Evolutionary conservation across 1,140 invertebrate genomes (phyloP).

Genomic region (Drosophila pachea): DNA sequence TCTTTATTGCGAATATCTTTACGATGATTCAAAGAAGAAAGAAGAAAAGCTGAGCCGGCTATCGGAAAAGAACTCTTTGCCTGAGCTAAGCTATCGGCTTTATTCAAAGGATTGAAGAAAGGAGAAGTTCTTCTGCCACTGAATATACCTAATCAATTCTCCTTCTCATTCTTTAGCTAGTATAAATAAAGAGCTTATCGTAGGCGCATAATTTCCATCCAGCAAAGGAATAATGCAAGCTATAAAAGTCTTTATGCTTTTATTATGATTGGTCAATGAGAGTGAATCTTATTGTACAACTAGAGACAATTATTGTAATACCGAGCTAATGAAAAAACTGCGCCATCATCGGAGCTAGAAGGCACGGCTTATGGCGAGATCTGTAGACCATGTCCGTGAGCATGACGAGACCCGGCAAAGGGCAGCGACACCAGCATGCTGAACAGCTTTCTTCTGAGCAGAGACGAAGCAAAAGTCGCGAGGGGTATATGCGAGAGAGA

Average conservation of each 20-base stretch:
- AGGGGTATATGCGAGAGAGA: not conserved
- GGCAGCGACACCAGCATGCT: conserved; percentile 67
- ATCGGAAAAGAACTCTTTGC: too few species aligned
- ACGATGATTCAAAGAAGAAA: too few species aligned
- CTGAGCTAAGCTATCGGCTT: too few species aligned
- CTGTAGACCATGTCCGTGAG: conserved; percentile 54
- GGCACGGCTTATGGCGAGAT: conserved; percentile 26
- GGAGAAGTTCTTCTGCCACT: too few species aligned
- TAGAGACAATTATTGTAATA: conserved; percentile 13
- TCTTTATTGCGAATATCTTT: too few species aligned
- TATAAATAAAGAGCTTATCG: too few species aligned
- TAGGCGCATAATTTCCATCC: too few species aligned
- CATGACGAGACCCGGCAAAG: conserved; percentile 43
- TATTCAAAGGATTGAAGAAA: too few species aligned
- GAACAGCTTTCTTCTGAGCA: conserved; percentile 62
- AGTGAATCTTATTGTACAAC: conserved; percentile 3
- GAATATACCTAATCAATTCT: too few species aligned
- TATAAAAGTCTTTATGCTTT: not conserved
- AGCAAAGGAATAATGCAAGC: not conserved
- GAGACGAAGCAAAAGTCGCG: conserved; percentile 10
- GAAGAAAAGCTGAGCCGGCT: too few species aligned
- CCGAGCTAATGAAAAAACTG: conserved; percentile 19
- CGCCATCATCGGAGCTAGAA: conserved; percentile 16
- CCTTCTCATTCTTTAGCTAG: too few species aligned
- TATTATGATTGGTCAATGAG: not conserved